Conservation (phyloP, 2,888 invertebrate genomes). For the Cremastobaeus sp. region DNA sequence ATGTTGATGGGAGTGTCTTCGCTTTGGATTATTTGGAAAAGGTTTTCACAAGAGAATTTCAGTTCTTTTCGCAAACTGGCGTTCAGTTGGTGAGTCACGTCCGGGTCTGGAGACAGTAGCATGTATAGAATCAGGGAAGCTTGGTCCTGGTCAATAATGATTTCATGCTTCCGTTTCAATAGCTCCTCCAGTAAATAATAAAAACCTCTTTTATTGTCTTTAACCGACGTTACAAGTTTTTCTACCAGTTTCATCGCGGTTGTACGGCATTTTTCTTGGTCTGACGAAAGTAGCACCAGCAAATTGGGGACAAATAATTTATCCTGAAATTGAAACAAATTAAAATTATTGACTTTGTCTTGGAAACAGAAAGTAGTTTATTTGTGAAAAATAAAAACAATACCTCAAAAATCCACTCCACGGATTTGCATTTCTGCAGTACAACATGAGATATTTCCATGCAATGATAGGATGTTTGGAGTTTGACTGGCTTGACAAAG, state of each 20-base stretch:
- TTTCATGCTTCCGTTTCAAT: constrained; percentile 80
- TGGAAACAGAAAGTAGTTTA: neutral
- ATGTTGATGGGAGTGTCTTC: constrained; percentile 78
- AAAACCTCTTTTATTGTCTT: constrained; percentile 70
- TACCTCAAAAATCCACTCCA: constrained; percentile 70
- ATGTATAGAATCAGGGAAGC: constrained; percentile 82
- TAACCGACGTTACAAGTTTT: constrained; percentile 77
- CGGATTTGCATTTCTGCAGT: constrained; percentile 71
- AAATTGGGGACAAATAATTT: constrained; percentile 78
- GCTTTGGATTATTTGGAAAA: constrained; percentile 75
- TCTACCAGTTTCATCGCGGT: constrained; percentile 80
- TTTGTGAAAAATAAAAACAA: neutral
- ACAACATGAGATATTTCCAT: constrained; percentile 75
- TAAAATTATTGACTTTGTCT: neutral
- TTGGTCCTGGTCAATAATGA: constrained; percentile 84
- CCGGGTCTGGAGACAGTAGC: constrained; percentile 80
- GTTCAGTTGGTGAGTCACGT: constrained; percentile 72
- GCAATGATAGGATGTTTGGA: constrained; percentile 70
- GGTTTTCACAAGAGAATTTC: constrained; percentile 63
- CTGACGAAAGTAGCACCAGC: constrained; percentile 81
- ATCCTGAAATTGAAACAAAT: constrained; percentile 65
- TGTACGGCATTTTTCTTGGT: constrained; percentile 80
- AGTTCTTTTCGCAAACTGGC: constrained; percentile 63
- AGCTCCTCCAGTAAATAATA: constrained; percentile 79
- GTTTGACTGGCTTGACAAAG: constrained; percentile 69